Conservation (phyloP, 2,113 vertebrate species). For the Lophochroa leadbeateri region DNA sequence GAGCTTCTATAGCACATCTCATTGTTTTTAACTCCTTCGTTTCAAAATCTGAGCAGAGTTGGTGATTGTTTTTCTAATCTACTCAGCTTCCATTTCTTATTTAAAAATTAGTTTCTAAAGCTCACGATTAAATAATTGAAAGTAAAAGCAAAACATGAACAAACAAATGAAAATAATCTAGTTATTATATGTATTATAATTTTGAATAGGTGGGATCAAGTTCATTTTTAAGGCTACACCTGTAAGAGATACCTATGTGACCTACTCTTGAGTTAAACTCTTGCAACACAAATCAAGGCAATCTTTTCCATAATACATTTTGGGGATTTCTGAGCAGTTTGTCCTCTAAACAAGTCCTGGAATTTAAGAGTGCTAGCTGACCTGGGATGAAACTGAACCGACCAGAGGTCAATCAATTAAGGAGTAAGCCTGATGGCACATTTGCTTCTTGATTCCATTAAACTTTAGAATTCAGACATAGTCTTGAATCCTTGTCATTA, state of each 20-base stretch:
- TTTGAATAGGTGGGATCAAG: background rate
- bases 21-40: background rate
- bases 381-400: background rate
- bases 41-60: background rate
- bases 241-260: background rate
- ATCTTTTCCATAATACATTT: background rate
- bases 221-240: background rate
- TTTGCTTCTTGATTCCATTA: background rate
- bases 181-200: background rate
- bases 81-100: background rate
- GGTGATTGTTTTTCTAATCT: background rate
- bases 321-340: background rate
- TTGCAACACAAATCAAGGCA: background rate
- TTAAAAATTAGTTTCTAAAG: background rate
- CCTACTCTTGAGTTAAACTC: background rate
- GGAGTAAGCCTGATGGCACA: background rate
- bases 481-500: background rate
- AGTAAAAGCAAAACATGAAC: background rate
- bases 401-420: background rate
- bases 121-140: background rate
- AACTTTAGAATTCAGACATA: background rate
- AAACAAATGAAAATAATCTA: background rate
- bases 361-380: background rate
- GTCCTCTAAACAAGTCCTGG: background rate
- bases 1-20: background rate